Base-by-base conservation (phyloP, 2,113 vertebrate genomes). In the Passer montanus region DNA sequence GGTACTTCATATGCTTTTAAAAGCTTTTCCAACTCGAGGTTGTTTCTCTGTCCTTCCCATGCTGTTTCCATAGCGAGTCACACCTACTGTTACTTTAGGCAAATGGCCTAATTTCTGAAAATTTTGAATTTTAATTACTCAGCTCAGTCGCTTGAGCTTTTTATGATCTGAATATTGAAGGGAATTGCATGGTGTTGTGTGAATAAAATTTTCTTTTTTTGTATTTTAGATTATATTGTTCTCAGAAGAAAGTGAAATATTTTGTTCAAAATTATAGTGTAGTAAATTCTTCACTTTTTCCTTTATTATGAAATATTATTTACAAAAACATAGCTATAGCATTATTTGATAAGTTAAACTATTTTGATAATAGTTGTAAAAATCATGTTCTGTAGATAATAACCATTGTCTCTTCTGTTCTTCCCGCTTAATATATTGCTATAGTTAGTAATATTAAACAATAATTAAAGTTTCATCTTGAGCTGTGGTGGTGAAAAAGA, bases 61-160 rank as follows among this genome's bases (percentile, higher is more conserved):
- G 70, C 81, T 85, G 74, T 95, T 97, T 95, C 91, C 89, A 77
- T 47, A 89, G 78, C 4, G 0, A 91, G 74, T 89, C 81, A 87
- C 84, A 93, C 41, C 77, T 93, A 75, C 15, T 69, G 41, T 53
- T 58, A 53, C 85, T 90, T 83, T 10, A n/a, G 72, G 82, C 56
- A 78, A 15, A n/a, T 79, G 49, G 56, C 49, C 49, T 67, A 73
- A 70, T 60, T 77, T 79, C 75, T 80, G 33, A 87, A 20, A 84
- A 68, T 60, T 91, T 76, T 87, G 53, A 27, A 81, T 82, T 95
- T 74, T 87, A 55, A 70, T 92, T 90, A 74, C 55, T 50, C 16
- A 70, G 27, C 24, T 93, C 49, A 64, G 41, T 68, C 66, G 21
- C 6, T 81, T 17, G 35, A 89, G 8, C 15, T 41, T 31, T 87